phyloP scores from a whole-genome alignment of 2,797 vertebrate genomes.

The Gallirallus australis region DNA sequence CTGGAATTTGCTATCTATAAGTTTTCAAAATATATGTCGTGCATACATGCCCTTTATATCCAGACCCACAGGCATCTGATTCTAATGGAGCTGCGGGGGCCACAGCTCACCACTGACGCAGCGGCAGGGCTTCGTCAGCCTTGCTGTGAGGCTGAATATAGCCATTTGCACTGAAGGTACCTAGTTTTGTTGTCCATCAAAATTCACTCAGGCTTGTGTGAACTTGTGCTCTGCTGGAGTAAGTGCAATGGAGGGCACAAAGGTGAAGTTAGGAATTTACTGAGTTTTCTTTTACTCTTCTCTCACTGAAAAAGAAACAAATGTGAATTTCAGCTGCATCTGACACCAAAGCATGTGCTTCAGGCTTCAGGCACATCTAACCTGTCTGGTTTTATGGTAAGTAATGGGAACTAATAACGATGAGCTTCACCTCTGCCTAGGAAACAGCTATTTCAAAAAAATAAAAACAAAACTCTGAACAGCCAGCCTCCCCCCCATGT shows the following conservation, averaged over 20 bases:
- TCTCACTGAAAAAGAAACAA: slow-evolving; percentile 38
- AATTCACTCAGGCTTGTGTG: slow-evolving; percentile 37
- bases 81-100: neutral
- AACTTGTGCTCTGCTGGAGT: slow-evolving; percentile 16
- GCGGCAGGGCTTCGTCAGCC: neutral
- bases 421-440: slow-evolving; percentile 51
- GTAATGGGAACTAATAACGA: slow-evolving; percentile 61
- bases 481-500: neutral
- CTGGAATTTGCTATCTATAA: slow-evolving; percentile 36
- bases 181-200: slow-evolving; percentile 58
- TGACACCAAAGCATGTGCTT: slow-evolving; percentile 64
- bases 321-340: slow-evolving; percentile 62
- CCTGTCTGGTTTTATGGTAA: slow-evolving; percentile 56
- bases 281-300: slow-evolving; percentile 55
- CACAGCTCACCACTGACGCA: neutral
- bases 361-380: slow-evolving; percentile 45
- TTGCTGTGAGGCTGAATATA: slow-evolving; percentile 3
- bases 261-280: slow-evolving; percentile 62
- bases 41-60: slow-evolving; percentile 4
- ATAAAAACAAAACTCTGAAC: neutral
- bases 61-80: neutral
- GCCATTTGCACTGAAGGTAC: slow-evolving; percentile 22
- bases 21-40: slow-evolving; percentile 35
- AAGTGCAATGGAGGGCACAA: slow-evolving; percentile 38
- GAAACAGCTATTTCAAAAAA: slow-evolving; percentile 59